These are phyloP conservation scores for Ciona savignyi DNA, from an alignment of 23 tunicate genomes.

Conservation along the genomic window DNA sequence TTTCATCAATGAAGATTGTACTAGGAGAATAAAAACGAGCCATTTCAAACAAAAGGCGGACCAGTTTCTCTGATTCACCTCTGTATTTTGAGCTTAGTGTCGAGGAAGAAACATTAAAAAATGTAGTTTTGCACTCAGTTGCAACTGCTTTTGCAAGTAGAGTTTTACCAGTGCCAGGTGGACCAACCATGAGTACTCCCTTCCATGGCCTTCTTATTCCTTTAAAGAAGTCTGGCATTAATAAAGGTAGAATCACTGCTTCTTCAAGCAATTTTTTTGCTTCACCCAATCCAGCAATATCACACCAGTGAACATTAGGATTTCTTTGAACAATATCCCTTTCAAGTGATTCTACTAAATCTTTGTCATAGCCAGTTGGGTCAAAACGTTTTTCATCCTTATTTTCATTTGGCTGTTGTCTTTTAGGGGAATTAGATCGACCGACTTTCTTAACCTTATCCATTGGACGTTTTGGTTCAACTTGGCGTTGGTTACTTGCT, in stretches of 20 bases:
- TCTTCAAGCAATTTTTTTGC: constrained; percentile 87
- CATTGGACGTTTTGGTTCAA: constrained; percentile 22
- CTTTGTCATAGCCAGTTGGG: constrained; percentile 89
- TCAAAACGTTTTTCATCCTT: constrained; percentile 72
- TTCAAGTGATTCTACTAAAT: constrained; percentile 81
- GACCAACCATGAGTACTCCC: constrained; percentile 92
- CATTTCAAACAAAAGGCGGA: constrained; percentile 87
- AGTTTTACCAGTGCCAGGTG: constrained; percentile 97
- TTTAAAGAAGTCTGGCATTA: constrained; percentile 93
- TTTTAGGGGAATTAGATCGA: constrained; percentile 59
- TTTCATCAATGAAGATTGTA: constrained; percentile 97
- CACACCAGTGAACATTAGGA: constrained; percentile 77
- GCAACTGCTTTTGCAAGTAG: constrained; percentile 97
- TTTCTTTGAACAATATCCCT: constrained; percentile 89
- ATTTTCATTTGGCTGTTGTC: constrained; percentile 28
- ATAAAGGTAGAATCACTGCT: constrained; percentile 87
- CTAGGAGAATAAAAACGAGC: constrained; percentile 97
- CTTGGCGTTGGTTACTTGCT: constrained; percentile 19
- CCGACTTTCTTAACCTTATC: constrained; percentile 23
- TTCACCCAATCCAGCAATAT: constrained; percentile 79
- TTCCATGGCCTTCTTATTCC: constrained; percentile 98
- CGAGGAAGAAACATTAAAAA: constrained; percentile 94
- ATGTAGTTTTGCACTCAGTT: constrained; percentile 95
- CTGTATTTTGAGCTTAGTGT: constrained; percentile 94
- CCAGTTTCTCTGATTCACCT: constrained; percentile 95